Evolutionary conservation across 1,140 invertebrate species (phyloP), one percentile per base, ranked within the genome.

Genomic region (Meloidogyne floridensis): DNA sequence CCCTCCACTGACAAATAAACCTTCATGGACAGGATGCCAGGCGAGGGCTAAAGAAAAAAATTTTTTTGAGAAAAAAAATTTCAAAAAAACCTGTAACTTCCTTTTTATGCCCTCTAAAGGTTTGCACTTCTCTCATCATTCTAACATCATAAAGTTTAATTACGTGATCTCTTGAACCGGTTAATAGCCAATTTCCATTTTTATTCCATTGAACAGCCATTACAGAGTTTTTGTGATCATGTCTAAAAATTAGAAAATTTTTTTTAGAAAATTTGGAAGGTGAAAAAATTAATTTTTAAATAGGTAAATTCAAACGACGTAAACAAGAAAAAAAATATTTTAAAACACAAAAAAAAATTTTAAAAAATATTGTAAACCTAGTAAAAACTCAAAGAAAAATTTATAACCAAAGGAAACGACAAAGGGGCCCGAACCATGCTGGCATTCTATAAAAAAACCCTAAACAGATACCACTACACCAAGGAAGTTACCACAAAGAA

Each of bases 121-220:
- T 94, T 92, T 98, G 97, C 47, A 99, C 92, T 91, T 98, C 97
- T 82, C 91, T 91, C 77, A 90, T 89, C 87, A 99, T 92, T 77
- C 98, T 92, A 84, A 99, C 94, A 91, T 99, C 98, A 92, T 99
- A 99, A 54, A 99, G 91, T 91, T 99, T 99, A 3, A 99, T 92
- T 70, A 99, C 92, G 92, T 99, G 97, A 92, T 99, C 98, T 81
- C 98, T 92, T 10, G 96, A 98, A 0, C 86, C 97, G 11, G 97
- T 98, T n/a, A 99, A 93, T 59, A 99, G 91, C 97, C 98, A 99
- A 91, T 99, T 98, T 2, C 98, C 98, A 92, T 99, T 99, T 76
- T 94, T 93, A 91, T 99, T 99, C 97, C 97, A 99, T 90, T 96
- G 95, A 4, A 98, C 93, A 90, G 98, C 96, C 95, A 98, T 99